Base-by-base conservation (phyloP, 1,140 invertebrate genomes). In the Homalodisca vitripennis region DNA sequence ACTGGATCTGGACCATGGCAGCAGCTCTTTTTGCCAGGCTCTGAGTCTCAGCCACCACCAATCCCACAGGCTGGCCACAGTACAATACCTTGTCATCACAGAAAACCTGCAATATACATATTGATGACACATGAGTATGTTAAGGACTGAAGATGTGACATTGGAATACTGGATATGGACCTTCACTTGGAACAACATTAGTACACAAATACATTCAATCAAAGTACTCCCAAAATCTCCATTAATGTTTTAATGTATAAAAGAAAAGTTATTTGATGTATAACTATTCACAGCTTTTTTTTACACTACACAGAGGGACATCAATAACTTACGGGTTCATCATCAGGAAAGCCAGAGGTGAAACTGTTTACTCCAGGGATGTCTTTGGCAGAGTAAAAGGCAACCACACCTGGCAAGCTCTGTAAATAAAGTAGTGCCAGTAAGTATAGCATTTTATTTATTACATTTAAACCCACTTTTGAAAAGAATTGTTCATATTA, bases 331-430 rank as follows among this genome's bases (percentile, higher is more conserved):
- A 82, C 81, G 67, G 73, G 1, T 74, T 82, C 81, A 65, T 81
- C 78, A 2, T 68, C 71, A 26, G 26, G 27, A 20, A 68, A 63
- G 13, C 46, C 31, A 30, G 67, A 20, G 30, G 68, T 67, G 29
- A 73, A 88, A 3, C 77, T 74, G 77, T 93, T 92, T 46, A 79
- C 80, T 0, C 91, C 92, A 0, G 91, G 90, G 26, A 94, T 84
- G 77, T 94, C 91, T 73, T 87, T 87, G 0, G 88, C 87, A 12
- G 84, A 83, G 70, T 86, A 85, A 75, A 91, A 91, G 0, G 84
- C 86, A 2, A 91, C 73, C 1, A 94, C 89, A 2, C 91, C 92
- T 55, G 85, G 80, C 65, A 89, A 78, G 73, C 83, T 81, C 81
- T 88, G 74, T 70, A 84, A 17, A 64, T 13, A 41, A 6, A 41